Base-by-base conservation (phyloP, 2,888 invertebrate species). In the Drosophila hamatofila region DNA sequence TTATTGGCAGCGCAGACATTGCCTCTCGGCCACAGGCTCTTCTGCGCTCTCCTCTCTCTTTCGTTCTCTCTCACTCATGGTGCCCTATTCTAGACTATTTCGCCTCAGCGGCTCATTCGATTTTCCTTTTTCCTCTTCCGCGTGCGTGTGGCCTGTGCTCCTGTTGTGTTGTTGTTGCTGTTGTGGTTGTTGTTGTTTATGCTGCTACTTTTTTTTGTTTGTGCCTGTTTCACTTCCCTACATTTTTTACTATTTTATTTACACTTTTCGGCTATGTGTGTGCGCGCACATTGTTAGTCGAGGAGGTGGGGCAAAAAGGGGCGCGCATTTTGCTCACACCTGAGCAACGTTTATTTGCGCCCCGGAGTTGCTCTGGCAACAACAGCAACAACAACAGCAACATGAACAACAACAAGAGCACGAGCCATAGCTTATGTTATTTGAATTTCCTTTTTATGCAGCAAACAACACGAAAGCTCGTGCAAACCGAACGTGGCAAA, bases 231-330 rank as follows among this genome's bases (percentile, higher is more conserved):
- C 70, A 68, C 73, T 76, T 82, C 56, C 73, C 56, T 64, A 82
- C 60, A 69, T 73, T 76, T 67, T 69, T 77, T 71, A 76, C 70
- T 74, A 78, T 79, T 80, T 73, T 83, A 80, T 88, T 86, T 86
- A 78, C 86, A 86, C 75, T 75, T 75, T 78, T 75, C 54, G 77
- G 61, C 63, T 68, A 56, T 56, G 41, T 69, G 59, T 64, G 61
- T 66, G 63, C 49, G 58, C 61, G 61, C 67, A 64, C 30, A 25
- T 65, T 63, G 44, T 2, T 21, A 55, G 35, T 18, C 16, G 57
- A 18, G 25, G 37, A 27, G 18, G n/a, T 41, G 55, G 25, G 12
- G 42, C 46, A 25, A 21, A 54, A 54, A 65, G 67, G 63, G 48
- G 21, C 56, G 46, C 58, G 30, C n/a, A 8, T 56, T 56, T 48